Evolutionary conservation across 2,797 vertebrate genomes (phyloP).

Genomic region (Rhabdomys pumilio): DNA sequence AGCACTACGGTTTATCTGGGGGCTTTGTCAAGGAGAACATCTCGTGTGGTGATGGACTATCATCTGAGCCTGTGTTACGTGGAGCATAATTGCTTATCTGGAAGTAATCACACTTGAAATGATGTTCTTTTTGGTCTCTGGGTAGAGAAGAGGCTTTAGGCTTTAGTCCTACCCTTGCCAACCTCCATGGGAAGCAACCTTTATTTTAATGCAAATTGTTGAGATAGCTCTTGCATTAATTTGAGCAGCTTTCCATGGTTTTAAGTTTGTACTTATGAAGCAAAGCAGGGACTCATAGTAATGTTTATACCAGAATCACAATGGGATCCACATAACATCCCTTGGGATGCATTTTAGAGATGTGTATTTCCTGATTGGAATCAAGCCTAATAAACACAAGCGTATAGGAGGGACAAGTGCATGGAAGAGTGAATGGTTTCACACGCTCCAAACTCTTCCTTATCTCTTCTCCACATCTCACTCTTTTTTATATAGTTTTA

Average conservation of each 20-base stretch:
- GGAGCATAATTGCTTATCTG: neutral
- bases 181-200: neutral
- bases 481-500: neutral
- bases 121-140: neutral
- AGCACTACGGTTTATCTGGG: neutral
- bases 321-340: neutral
- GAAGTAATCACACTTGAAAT: neutral
- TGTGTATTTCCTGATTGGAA: neutral
- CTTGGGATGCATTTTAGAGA: conserved; percentile 1
- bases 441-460: neutral
- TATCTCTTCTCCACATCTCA: conserved; percentile 64
- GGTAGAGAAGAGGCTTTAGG: neutral
- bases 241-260: neutral
- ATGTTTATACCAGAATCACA: neutral
- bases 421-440: neutral
- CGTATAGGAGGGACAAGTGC: neutral
- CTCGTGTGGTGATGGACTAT: neutral
- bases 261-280: neutral
- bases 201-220: neutral
- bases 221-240: neutral
- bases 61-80: neutral
- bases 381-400: neutral
- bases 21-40: neutral
- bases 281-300: neutral
- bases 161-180: neutral